Conservation (phyloP, 2,113 vertebrate species). For the Corythornis madagascariensis region DNA sequence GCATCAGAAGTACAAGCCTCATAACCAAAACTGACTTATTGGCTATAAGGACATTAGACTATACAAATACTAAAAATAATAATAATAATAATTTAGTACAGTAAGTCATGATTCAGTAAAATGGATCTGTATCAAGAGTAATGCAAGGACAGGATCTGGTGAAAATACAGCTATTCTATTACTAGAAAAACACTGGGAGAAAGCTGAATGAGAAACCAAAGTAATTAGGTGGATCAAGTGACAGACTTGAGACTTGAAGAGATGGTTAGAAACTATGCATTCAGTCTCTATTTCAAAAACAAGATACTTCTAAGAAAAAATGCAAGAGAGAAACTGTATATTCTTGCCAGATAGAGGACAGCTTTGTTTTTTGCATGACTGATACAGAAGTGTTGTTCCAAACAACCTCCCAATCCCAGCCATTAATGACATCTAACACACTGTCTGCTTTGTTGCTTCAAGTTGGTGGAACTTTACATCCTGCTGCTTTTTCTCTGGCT, state of each 20-base stretch:
- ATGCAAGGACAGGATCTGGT: background rate
- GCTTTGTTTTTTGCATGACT: background rate
- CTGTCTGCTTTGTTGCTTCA: background rate
- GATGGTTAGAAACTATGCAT: background rate
- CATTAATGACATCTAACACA: background rate
- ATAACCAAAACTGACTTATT: background rate
- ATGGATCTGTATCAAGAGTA: background rate
- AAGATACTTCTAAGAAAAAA: background rate
- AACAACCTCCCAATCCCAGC: background rate
- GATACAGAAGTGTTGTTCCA: background rate
- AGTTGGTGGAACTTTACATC: background rate
- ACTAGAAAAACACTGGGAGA: background rate
- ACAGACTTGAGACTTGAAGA: background rate
- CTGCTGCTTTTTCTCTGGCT: background rate
- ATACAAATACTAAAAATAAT: background rate
- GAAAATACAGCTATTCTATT: background rate
- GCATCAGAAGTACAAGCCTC: background rate
- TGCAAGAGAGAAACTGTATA: background rate
- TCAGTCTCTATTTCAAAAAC: background rate
- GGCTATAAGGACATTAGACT: background rate
- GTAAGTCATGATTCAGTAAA: background rate
- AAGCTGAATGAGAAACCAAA: background rate
- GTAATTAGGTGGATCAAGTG: background rate
- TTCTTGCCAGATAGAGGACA: background rate
- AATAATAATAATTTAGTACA: background rate